Conservation (phyloP, 2,113 vertebrate genomes). For the Vireo altiloquus region DNA sequence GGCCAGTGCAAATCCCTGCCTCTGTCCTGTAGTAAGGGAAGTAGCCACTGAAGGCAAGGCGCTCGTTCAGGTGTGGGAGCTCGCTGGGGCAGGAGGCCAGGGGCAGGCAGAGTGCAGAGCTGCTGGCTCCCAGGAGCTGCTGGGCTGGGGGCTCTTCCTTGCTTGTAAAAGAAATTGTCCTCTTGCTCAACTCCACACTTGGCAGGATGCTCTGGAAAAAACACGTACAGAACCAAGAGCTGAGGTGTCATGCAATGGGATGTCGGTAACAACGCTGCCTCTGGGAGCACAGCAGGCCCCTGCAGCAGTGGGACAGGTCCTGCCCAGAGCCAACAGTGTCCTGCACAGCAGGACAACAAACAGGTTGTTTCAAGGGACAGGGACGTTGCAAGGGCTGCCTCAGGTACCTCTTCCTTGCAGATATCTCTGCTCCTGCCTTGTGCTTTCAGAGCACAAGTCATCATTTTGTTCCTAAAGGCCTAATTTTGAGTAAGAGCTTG, state of each 20-base stretch:
- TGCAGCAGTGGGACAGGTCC: background rate
- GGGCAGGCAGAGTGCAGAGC: background rate
- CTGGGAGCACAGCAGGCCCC: background rate
- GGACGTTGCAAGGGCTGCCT: background rate
- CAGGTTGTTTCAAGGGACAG: background rate
- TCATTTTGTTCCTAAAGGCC: background rate
- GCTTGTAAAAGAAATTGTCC: background rate
- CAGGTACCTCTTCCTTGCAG: background rate
- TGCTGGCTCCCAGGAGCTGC: background rate
- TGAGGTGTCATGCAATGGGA: background rate
- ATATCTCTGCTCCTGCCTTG: background rate
- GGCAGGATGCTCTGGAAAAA: slow-evolving; percentile 11
- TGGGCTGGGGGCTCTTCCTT: background rate
- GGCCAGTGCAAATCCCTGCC: background rate
- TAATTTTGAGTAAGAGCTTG: too few species aligned
- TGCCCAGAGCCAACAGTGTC: background rate
- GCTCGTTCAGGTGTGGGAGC: background rate
- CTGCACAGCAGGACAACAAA: background rate
- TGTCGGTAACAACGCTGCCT: rapidly evolving
- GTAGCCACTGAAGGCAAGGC: background rate
- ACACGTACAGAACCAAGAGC: rapidly evolving
- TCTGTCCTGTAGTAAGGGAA: slow-evolving; percentile 53
- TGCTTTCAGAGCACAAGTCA: background rate
- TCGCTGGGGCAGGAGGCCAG: rapidly evolving
- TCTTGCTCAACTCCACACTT: background rate